Evolutionary conservation across 2,888 invertebrate species (phyloP).

Genomic region (Nematopogon swammerdamellus): DNA sequence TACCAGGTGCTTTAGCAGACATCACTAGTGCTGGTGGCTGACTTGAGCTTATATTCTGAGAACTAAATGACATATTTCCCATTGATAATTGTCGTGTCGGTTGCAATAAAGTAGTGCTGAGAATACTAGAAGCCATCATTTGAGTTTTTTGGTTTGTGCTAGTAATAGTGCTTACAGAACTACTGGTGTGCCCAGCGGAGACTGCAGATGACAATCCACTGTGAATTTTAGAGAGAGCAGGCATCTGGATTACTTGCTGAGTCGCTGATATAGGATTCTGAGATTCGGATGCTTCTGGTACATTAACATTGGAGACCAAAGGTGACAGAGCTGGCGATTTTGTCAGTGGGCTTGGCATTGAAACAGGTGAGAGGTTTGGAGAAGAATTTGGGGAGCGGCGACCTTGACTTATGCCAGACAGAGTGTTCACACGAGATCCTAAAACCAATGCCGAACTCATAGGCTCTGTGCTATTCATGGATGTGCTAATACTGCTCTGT

Average conservation of each 20-base stretch:
- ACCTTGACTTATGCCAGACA: conserved; percentile 35
- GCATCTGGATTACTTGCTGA: conserved; percentile 51
- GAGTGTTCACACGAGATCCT: conserved; percentile 37
- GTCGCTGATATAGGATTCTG: conserved; percentile 22
- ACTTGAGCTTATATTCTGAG: conserved; percentile 47
- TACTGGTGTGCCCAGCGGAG: conserved; percentile 36
- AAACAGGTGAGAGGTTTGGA: conserved; percentile 39
- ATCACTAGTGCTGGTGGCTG: conserved; percentile 51
- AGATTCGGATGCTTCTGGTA: conserved; percentile 29
- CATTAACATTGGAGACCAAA: conserved; percentile 25
- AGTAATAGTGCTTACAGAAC: conserved; percentile 35
- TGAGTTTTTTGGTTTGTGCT: conserved; percentile 36
- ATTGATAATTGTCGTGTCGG: conserved; percentile 39
- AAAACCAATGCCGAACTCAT: conserved; percentile 39
- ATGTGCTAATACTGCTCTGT: conserved; percentile 15
- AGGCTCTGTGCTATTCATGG: conserved; percentile 27
- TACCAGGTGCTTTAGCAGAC: conserved; percentile 32
- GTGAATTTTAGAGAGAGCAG: conserved; percentile 45
- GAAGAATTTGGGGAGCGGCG: conserved; percentile 47
- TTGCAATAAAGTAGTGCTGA: conserved; percentile 46
- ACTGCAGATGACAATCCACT: conserved; percentile 21
- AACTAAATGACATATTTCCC: conserved; percentile 31
- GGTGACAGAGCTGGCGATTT: conserved; percentile 45
- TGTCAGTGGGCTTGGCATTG: conserved; percentile 31
- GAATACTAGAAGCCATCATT: conserved; percentile 40